Evolutionary conservation across 2,797 vertebrate species (phyloP), one percentile per base, ranked within the genome.

Genomic region (Diplodus puntazzo): DNA sequence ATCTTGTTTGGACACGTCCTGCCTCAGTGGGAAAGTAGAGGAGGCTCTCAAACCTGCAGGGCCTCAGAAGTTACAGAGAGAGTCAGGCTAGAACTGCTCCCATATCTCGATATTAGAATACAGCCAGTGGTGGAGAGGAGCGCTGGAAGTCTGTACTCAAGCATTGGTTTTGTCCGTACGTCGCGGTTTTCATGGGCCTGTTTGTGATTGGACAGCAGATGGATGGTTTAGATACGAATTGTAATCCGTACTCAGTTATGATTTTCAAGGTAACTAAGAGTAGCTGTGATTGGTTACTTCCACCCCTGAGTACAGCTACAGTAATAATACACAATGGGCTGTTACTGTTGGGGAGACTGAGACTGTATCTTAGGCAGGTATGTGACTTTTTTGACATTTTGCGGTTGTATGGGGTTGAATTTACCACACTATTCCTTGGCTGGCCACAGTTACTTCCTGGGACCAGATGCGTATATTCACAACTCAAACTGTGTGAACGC

Each of bases 1-100:
- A 27, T 89, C 91, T 79, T 91, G 93, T 89, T 89, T 70, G 77
- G 85, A 87, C 92, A 80, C 20, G 82, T 91, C 77, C 76, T 59
- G 66, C 63, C 48, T 73, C 82, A 23, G 76, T 68, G 73, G 70
- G 73, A 79, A 72, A 82, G 64, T 34, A 42, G 69, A 68, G 71
- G 61, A 84, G 61, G 65, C 59, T 71, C 82, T 80, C 71, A 59
- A 71, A 71, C 57, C 48, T 63, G 60, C 60, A 45, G 61, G 21
- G 42, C 25, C 59, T 73, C 45, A 63, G 45, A 23, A 45, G 54
- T 34, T n/a, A 16, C 13, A 53, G 55, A 43, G 53, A 16, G 71
- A 67, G 30, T 75, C 30, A 48, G 46, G 52, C 59, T 76, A 49
- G 16, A 64, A 80, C 62, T 53, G 73, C 30, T 71, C 73, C 25